Conservation (phyloP, 1,140 invertebrate species). For the Macrostomum lignano region DNA sequence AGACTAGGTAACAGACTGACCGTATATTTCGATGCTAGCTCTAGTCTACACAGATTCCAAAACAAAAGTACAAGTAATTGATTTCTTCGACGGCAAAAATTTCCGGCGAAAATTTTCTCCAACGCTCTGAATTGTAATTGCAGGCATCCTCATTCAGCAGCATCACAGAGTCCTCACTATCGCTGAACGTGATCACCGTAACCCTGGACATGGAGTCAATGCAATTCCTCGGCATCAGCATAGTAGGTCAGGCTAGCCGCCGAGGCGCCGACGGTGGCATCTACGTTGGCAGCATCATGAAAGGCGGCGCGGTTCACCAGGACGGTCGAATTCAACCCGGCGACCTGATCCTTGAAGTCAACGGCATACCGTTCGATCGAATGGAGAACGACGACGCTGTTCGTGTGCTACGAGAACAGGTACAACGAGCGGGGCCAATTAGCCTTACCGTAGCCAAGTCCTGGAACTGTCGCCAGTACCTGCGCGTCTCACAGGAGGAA, state of each 20-base stretch:
- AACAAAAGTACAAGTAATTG: too few species aligned
- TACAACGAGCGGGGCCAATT: conserved; percentile 36
- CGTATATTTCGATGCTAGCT: too few species aligned
- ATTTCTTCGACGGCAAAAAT: too few species aligned
- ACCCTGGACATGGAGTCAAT: conserved; percentile 52
- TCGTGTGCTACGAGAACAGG: conserved; percentile 6
- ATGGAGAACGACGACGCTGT: conserved; percentile 21
- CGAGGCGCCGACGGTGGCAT: conserved; percentile 56
- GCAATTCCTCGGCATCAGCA: conserved; percentile 54
- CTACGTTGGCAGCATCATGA: conserved; percentile 94
- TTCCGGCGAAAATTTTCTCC: too few species aligned
- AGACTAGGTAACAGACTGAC: too few species aligned
- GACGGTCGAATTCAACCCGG: conserved; percentile 68
- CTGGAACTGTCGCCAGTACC: conserved; percentile 39
- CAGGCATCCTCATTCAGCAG: conserved; percentile 7
- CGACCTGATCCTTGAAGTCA: conserved; percentile 89
- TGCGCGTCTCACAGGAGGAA: conserved; percentile 36
- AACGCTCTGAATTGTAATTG: too few species aligned
- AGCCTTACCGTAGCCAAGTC: conserved; percentile 17
- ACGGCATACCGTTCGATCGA: conserved; percentile 51
- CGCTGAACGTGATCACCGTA: conserved; percentile 78
- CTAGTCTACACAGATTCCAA: too few species aligned
- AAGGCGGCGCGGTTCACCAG: conserved; percentile 48
- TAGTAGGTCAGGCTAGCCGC: conserved; percentile 53
- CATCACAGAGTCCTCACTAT: conserved; percentile 62